phyloP scores from a whole-genome alignment of 2,888 invertebrate genomes.

The Hymenopus coronatus region DNA sequence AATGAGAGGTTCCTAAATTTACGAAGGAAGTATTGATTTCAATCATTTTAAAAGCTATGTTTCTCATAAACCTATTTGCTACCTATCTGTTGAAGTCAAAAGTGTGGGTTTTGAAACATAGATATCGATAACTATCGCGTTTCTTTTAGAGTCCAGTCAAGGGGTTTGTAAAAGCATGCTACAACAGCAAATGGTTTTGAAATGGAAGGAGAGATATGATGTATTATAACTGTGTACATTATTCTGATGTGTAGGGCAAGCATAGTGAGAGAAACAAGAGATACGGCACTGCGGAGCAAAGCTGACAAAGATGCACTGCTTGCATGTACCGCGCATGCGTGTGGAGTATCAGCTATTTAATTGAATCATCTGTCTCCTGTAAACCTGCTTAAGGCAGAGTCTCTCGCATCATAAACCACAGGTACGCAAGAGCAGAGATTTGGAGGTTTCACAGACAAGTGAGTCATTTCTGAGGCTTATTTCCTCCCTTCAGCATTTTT shows the following conservation, averaged over 20 bases:
- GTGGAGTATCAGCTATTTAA: background rate
- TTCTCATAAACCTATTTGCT: too few relatives aligned
- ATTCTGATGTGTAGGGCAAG: background rate
- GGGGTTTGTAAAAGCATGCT: background rate
- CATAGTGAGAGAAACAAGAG: background rate
- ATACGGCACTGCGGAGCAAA: background rate
- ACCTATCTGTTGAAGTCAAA: too few relatives aligned
- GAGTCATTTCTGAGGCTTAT: too few relatives aligned
- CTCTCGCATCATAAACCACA: background rate
- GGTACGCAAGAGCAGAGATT: too few relatives aligned
- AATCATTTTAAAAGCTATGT: too few relatives aligned
- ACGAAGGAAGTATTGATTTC: too few relatives aligned
- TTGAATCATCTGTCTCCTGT: background rate
- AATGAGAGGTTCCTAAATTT: too few relatives aligned
- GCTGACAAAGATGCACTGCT: background rate
- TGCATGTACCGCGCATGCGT: background rate
- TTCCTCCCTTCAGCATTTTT: too few relatives aligned
- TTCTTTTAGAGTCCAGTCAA: too few relatives aligned
- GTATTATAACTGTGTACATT: background rate
- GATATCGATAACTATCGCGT: too few relatives aligned
- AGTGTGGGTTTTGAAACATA: too few relatives aligned
- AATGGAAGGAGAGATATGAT: background rate
- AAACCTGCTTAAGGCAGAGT: background rate
- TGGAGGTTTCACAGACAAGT: too few relatives aligned
- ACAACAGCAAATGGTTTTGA: background rate